phyloP scores from a whole-genome alignment of 2,888 invertebrate species.

The Drosophila paranaensis region DNA sequence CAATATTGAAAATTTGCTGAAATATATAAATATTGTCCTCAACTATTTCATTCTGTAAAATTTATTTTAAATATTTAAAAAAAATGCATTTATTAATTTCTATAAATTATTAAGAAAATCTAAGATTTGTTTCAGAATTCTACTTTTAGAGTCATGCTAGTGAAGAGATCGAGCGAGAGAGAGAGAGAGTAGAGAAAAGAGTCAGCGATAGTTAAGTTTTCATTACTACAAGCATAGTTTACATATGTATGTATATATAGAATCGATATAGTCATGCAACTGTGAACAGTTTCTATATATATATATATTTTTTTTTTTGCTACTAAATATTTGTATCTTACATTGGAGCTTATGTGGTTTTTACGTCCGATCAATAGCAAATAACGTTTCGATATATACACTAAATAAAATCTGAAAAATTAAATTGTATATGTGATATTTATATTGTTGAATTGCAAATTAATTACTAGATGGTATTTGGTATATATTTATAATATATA shows the following conservation, averaged over 20 bases:
- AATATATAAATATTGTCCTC: too few relatives aligned
- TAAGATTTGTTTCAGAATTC: background rate
- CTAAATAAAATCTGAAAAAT: constrained; percentile 22
- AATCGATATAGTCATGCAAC: constrained; percentile 18
- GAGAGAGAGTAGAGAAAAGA: background rate
- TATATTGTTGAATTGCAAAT: background rate
- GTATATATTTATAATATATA: constrained; percentile 2
- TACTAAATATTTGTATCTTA: constrained; percentile 21
- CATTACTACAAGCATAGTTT: constrained; percentile 3
- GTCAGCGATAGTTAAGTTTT: background rate
- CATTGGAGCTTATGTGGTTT: constrained; percentile 30
- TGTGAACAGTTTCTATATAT: constrained; percentile 5
- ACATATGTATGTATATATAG: background rate
- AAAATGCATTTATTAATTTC: too few relatives aligned
- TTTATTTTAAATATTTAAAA: too few relatives aligned
- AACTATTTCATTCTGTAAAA: too few relatives aligned
- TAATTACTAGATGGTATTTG: constrained; percentile 2
- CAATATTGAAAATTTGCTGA: too few relatives aligned
- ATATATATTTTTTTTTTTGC: background rate
- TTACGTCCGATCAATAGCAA: constrained; percentile 35
- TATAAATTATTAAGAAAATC: background rate
- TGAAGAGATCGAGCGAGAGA: background rate
- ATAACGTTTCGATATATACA: constrained; percentile 21
- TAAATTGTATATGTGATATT: constrained; percentile 9
- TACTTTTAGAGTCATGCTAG: background rate